Evolutionary conservation across 2,113 vertebrate genomes (phyloP).

Genomic region (Recurvirostra avosetta): DNA sequence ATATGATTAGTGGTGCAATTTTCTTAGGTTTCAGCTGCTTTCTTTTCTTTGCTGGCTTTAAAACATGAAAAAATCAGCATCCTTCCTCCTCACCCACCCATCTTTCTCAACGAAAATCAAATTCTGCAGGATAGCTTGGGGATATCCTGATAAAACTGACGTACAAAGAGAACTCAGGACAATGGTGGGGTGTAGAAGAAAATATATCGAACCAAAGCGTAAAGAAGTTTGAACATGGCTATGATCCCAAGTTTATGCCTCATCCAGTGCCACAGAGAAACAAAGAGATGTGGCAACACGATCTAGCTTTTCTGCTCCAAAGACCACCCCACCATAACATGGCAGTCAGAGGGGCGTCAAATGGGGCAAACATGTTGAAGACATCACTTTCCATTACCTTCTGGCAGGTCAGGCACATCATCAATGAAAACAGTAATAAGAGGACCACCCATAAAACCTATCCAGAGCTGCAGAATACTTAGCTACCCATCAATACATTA

Average conservation of each 20-base stretch:
- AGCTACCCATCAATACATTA: no score
- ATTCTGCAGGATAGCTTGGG: not conserved
- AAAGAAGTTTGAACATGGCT: not conserved
- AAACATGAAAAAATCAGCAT: slow-evolving; percentile 46
- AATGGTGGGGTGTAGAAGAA: not conserved
- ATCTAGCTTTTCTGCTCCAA: not conserved
- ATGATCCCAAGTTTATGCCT: not conserved
- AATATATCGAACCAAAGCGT: not conserved
- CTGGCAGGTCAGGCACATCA: not conserved
- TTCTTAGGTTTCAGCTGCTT: slow-evolving; percentile 61
- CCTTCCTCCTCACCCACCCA: not conserved
- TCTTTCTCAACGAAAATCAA: slow-evolving; percentile 35
- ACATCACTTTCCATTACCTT: not conserved
- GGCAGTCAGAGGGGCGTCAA: not conserved
- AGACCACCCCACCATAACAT: not conserved
- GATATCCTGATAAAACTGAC: not conserved
- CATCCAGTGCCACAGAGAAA: not conserved
- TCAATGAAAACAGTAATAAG: not conserved
- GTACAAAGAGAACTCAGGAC: not conserved
- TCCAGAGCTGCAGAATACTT: not conserved
- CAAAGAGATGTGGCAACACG: not conserved
- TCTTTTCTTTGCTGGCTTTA: slow-evolving; percentile 25
- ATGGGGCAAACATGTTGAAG: not conserved
- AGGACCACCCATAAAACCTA: not conserved
- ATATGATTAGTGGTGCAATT: slow-evolving; percentile 70